Base-by-base conservation (phyloP, 2,888 invertebrate genomes). In the Ferdinandea cuprea region DNA sequence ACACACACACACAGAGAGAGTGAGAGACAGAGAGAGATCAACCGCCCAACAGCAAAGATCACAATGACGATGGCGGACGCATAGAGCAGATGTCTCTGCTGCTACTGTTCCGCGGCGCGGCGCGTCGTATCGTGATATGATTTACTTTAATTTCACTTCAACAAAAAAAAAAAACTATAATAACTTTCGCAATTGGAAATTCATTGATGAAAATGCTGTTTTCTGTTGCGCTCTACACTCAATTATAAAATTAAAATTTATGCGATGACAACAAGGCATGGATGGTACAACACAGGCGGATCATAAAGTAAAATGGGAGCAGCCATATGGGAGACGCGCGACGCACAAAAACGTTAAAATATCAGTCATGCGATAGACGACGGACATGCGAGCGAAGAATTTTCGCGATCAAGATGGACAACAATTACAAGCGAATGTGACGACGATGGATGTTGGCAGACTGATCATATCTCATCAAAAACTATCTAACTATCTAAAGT, bases 101-200 rank as follows among this genome's bases (percentile, higher is more conserved):
- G 28, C 37, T 42, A n/a, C n/a, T n/a, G n/a, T n/a, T n/a, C n/a
- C n/a, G n/a, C n/a, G 54, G 56, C 37, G 30, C 65, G 25, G 5
- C 5, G 25, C 25, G 25, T n/a, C n/a, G n/a, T n/a, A n/a, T n/a
- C 58, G 25, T 40, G 50, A 52, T 9, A 71, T 77, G 81, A 81
- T 81, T 81, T 81, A 81, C 81, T 81, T 81, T 71, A 81, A 81
- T 81, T 81, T 81, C 81, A 81, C 81, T 72, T 52, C 71, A 54
- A 54, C 66, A 37, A 6, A 40, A 40, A 40, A 40, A 40, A n/a
- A 77, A 61, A 77, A 77, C 48, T 78, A 44, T 72, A 78, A 78
- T 83, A 83, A 83, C 83, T 83, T 83, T 83, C 83, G 83, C 83
- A 83, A 83, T 83, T 78, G 83, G 78, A 83, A 83, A 83, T 83